These are phyloP conservation scores for Telmatochromis brachygnathus DNA, from an alignment of 2,113 vertebrate genomes.

Conservation along the genomic window DNA sequence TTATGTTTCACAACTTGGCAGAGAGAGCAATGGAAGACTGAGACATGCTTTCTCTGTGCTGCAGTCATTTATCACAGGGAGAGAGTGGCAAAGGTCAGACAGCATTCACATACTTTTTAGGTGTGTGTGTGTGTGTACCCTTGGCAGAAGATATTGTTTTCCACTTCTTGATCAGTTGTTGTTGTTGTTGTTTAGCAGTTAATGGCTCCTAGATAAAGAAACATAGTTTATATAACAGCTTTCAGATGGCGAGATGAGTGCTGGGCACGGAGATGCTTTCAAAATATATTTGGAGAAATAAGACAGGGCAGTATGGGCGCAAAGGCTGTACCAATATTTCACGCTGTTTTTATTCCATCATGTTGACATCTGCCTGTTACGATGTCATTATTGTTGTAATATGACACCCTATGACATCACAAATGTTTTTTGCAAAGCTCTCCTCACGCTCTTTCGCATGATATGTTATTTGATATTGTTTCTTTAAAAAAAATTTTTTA, in stretches of 20 bases:
- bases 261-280: neutral
- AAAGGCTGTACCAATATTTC: neutral
- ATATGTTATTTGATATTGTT: neutral
- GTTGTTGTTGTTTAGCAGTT: neutral
- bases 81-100: neutral
- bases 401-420: too few relatives aligned
- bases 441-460: neutral
- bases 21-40: neutral
- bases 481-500: accelerated
- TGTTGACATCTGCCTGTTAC: neutral
- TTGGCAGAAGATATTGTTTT: neutral
- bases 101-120: neutral
- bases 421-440: neutral
- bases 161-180: neutral
- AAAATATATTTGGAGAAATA: neutral
- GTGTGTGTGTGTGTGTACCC: neutral
- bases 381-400: neutral
- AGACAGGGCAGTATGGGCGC: neutral
- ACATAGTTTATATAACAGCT: neutral
- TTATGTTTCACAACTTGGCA: neutral
- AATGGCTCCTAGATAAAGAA: neutral
- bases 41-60: neutral
- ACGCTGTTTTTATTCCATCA: neutral
- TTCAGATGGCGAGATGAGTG: neutral
- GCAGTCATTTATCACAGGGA: neutral